Conservation (phyloP, 2,113 vertebrate species). For the Psephotus haematonotus region DNA sequence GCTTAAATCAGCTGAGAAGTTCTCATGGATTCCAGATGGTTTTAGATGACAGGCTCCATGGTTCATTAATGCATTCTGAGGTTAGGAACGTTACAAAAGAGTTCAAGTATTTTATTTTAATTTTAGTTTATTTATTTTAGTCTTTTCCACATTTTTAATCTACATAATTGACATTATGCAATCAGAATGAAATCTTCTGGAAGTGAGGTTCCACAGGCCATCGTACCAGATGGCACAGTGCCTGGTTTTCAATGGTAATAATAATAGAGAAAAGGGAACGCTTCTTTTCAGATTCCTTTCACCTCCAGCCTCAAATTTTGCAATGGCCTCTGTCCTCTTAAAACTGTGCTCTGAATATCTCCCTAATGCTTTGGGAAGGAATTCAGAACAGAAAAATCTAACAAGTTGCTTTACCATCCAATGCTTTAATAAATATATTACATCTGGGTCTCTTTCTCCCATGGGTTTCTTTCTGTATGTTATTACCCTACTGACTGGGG, state of each 20-base stretch:
- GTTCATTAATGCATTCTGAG: neutral
- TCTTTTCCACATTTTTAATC: slow-evolving; percentile 4
- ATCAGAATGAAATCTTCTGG: slow-evolving; percentile 17
- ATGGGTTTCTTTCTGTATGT: neutral
- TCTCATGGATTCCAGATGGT: neutral
- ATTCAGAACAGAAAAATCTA: neutral
- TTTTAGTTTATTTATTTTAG: neutral
- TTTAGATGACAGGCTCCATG: neutral
- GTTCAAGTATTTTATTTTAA: neutral
- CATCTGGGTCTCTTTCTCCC: neutral
- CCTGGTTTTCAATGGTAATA: neutral
- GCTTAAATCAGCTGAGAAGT: neutral
- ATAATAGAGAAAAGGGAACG: neutral
- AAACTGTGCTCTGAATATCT: neutral
- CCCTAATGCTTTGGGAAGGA: neutral
- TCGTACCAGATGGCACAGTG: neutral
- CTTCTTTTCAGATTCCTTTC: neutral
- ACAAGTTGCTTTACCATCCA: neutral
- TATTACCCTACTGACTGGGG: neutral
- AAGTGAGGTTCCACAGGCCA: neutral
- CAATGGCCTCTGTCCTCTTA: neutral
- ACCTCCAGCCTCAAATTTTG: neutral
- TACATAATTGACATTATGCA: neutral
- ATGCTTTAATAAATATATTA: neutral
- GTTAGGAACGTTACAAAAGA: neutral